These are phyloP conservation scores for Phylloscopus collybita DNA, from an alignment of 2,797 vertebrate species.

Conservation along the genomic window DNA sequence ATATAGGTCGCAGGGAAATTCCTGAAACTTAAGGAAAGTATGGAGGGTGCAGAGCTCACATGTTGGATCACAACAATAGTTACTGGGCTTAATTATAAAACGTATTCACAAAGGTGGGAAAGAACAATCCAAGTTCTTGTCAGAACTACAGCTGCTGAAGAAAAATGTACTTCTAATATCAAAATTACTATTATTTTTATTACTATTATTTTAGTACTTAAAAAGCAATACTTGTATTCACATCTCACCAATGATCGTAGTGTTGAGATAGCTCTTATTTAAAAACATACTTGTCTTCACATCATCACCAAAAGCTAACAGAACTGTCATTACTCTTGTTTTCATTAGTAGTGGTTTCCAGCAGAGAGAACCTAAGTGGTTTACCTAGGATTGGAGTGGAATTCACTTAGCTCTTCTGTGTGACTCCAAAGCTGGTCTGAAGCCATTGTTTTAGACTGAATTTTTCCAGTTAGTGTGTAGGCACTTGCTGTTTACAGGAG, in stretches of 20 bases:
- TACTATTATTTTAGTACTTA: background rate
- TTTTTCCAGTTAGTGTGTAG: background rate
- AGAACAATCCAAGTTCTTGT: background rate
- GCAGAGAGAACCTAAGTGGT: background rate
- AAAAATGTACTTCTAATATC: background rate
- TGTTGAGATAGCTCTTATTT: background rate
- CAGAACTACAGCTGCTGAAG: background rate
- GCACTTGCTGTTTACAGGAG: background rate
- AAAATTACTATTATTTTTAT: background rate
- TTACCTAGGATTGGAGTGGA: background rate
- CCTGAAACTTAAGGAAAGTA: background rate
- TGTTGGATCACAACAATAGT: fast-evolving
- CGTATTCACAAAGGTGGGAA: background rate
- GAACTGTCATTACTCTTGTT: background rate
- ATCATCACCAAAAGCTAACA: background rate
- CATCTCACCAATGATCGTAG: fast-evolving
- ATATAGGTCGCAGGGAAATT: fast-evolving
- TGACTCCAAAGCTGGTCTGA: background rate
- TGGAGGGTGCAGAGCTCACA: fast-evolving
- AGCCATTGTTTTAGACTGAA: background rate
- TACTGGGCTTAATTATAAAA: background rate
- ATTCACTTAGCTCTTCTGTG: background rate
- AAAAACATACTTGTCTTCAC: background rate
- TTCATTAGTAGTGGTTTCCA: background rate
- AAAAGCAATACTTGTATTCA: background rate